Percentiles rank a stretch among this genome's conserved stretches.
phyloP scores from a whole-genome alignment of 2,797 vertebrate species.

The Acanthopagrus latus region DNA sequence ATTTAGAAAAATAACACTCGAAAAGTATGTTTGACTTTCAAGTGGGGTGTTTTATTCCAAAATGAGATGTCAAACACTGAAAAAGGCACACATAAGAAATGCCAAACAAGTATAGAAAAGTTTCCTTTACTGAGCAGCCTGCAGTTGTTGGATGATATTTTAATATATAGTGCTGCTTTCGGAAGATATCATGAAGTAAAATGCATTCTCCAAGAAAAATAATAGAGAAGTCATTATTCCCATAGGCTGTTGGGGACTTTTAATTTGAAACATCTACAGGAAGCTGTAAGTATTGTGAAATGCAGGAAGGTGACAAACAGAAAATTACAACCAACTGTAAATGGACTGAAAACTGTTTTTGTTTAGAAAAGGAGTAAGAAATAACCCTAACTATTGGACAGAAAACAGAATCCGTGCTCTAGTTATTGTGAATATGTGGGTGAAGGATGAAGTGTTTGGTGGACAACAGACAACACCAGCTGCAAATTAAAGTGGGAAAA shows the following conservation, averaged over 20 bases:
- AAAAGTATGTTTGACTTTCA: constrained; percentile 22
- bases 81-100: constrained; percentile 4
- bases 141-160: background rate
- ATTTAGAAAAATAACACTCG: constrained; percentile 34
- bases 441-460: too few species aligned
- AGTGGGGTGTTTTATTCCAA: constrained; percentile 22
- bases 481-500: too few species aligned
- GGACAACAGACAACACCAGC: too few species aligned
- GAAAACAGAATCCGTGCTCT: too few species aligned
- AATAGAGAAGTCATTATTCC: background rate
- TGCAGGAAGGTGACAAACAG: background rate
- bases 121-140: background rate
- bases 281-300: background rate
- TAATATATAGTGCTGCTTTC: too few species aligned
- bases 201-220: background rate
- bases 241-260: background rate
- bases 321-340: too few species aligned
- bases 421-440: too few species aligned
- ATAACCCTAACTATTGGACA: too few species aligned
- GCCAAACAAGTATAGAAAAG: background rate
- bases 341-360: too few species aligned
- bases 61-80: constrained; percentile 44
- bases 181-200: background rate
- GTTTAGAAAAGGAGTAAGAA: too few species aligned
- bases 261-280: background rate